phyloP scores from a whole-genome alignment of 2,797 vertebrate species.

The Echeneis naucrates region DNA sequence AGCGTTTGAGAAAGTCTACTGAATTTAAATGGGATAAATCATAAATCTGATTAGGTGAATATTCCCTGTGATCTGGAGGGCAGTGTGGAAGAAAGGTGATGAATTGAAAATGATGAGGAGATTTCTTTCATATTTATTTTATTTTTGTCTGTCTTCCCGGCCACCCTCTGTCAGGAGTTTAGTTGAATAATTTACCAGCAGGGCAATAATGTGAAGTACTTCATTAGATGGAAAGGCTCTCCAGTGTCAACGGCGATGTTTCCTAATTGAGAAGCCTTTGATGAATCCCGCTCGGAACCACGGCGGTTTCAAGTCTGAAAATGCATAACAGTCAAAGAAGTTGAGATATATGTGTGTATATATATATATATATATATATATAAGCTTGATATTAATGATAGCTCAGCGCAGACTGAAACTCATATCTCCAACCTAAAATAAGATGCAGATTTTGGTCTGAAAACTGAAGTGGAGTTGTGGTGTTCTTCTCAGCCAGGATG shows the following conservation, averaged over 20 bases:
- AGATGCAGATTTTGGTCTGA: conserved; percentile 6
- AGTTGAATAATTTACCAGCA: conserved; percentile 80
- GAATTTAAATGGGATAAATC: conserved; percentile 87
- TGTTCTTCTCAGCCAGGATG: conserved; percentile 8
- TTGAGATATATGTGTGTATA: too few relatives aligned
- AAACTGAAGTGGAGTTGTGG: not conserved
- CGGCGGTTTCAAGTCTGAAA: conserved; percentile 49
- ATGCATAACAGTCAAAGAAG: conserved; percentile 33
- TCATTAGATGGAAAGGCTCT: conserved; percentile 77
- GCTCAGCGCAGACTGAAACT: conserved; percentile 13
- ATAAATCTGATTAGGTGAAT: conserved; percentile 86
- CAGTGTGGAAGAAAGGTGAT: conserved; percentile 80
- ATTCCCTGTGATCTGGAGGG: conserved; percentile 83
- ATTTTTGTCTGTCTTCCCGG: conserved; percentile 39
- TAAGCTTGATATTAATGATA: conserved; percentile 17
- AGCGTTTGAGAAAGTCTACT: conserved; percentile 77
- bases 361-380: too few relatives aligned
- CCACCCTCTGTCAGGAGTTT: conserved; percentile 61
- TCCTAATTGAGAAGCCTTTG: conserved; percentile 72
- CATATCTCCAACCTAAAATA: not conserved
- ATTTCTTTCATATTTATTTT: conserved; percentile 72
- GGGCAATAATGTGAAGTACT: conserved; percentile 71
- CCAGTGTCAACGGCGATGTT: conserved; percentile 62
- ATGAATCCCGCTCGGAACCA: conserved; percentile 63
- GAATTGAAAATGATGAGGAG: conserved; percentile 82